Conservation (phyloP, 2,113 vertebrate species). For the Corydoras maculifer region DNA sequence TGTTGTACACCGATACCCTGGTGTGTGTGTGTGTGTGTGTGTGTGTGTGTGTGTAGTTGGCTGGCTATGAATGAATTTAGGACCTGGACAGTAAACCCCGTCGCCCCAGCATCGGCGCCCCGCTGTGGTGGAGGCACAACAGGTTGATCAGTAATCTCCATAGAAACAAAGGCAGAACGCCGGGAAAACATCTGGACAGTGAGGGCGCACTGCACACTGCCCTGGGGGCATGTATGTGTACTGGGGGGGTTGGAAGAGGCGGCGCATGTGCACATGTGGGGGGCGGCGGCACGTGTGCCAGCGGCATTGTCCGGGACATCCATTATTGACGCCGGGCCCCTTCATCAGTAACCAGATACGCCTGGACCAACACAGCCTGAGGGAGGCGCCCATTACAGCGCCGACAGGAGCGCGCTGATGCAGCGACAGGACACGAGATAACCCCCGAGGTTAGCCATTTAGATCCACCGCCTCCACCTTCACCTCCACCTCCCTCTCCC, state of each 20-base stretch:
- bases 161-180: constrained; percentile 46
- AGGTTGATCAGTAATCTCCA: constrained; percentile 47
- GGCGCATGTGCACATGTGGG: constrained; percentile 18
- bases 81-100: too few species aligned
- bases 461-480: too few species aligned
- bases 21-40: too few species aligned
- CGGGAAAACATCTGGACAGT: constrained; percentile 42
- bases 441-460: too few species aligned
- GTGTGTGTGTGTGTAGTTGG: too few species aligned
- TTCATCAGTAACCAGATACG: constrained; percentile 53
- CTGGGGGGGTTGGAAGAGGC: too few species aligned
- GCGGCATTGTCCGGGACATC: constrained; percentile 50
- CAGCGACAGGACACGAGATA: neutral
- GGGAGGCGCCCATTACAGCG: constrained; percentile 49
- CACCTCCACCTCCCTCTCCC: too few species aligned
- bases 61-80: too few species aligned
- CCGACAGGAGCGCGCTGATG: constrained; percentile 30
- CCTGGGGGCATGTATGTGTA: constrained; percentile 14
- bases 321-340: constrained; percentile 57
- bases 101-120: too few species aligned
- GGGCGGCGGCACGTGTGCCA: constrained; percentile 31
- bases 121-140: constrained; percentile 22
- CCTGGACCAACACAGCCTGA: constrained; percentile 43
- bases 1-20: too few species aligned
- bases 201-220: constrained; percentile 2